A percentile compares a stretch with the other conserved stretches of the same genome.
Conservation (phyloP, 2,113 vertebrate species). For the Aptenodytes forsteri region DNA sequence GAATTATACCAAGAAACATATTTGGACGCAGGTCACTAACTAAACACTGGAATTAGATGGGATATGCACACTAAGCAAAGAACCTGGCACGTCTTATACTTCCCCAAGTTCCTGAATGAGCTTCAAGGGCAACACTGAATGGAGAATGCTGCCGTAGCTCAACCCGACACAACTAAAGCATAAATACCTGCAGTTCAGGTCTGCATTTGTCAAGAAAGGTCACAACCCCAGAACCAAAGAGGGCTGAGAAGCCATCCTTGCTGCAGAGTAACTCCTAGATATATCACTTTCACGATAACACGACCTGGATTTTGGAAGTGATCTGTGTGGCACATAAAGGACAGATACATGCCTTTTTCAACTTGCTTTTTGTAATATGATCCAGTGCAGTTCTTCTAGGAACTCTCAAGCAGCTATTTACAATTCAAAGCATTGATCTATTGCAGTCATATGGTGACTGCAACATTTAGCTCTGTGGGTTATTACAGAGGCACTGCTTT, state of each 20-base stretch:
- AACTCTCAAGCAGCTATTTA: slow-evolving; percentile 57
- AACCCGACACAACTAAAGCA: neutral
- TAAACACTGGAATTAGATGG: neutral
- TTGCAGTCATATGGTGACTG: slow-evolving; percentile 55
- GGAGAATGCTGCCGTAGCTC: neutral
- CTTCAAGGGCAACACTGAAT: neutral
- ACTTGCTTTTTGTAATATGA: slow-evolving; percentile 49
- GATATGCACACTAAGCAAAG: neutral
- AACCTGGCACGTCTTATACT: neutral
- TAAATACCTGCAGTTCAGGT: neutral
- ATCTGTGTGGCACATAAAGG: neutral
- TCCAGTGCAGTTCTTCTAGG: slow-evolving; percentile 50
- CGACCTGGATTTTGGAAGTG: slow-evolving; percentile 24
- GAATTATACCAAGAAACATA: neutral
- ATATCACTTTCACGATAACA: neutral
- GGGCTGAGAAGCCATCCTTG: neutral
- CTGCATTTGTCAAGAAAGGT: neutral
- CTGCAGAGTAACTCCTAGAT: neutral
- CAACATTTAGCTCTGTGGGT: slow-evolving; percentile 36
- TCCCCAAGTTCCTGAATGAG: neutral
- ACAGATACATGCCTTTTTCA: slow-evolving; percentile 40
- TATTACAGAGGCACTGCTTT: slow-evolving; percentile 46
- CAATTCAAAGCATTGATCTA: slow-evolving; percentile 68
- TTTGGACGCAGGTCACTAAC: neutral
- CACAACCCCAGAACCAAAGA: neutral